These are phyloP conservation scores for Poliocrania exsul DNA, from an alignment of 2,797 vertebrate genomes.

Conservation along the genomic window DNA sequence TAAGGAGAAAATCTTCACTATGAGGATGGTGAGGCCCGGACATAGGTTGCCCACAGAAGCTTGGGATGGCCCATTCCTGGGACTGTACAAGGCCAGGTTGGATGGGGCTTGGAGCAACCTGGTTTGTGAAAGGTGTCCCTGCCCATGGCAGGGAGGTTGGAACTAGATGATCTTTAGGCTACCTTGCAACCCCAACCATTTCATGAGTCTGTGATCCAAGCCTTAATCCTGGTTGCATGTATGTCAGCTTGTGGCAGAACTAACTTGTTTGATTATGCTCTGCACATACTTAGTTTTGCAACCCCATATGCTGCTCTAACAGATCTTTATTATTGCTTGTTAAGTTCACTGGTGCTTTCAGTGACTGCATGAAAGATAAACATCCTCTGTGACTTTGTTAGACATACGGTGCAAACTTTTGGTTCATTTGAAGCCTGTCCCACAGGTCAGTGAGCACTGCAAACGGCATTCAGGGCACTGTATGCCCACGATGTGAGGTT, in stretches of 20 bases:
- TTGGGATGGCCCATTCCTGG: not conserved
- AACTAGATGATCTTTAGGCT: not conserved
- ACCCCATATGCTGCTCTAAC: not conserved
- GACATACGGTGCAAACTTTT: not conserved
- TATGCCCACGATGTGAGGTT: not conserved
- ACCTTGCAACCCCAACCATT: not conserved
- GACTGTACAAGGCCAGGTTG: too few relatives aligned
- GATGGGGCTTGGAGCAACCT: not conserved
- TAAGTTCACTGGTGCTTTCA: not conserved
- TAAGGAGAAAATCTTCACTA: rapidly evolving
- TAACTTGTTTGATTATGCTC: not conserved
- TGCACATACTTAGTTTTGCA: slow-evolving; percentile 11
- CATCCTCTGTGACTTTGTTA: slow-evolving; percentile 8
- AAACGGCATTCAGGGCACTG: not conserved
- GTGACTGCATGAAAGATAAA: slow-evolving; percentile 2
- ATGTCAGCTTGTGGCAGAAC: not conserved
- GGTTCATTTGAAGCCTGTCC: not conserved
- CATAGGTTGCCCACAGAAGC: not conserved
- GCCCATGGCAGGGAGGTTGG: not conserved
- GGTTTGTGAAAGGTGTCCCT: not conserved
- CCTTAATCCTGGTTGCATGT: not conserved
- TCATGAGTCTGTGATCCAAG: not conserved
- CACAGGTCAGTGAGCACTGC: not conserved
- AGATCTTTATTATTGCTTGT: slow-evolving; percentile 24
- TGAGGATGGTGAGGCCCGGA: not conserved